Evolutionary conservation across 2,888 invertebrate genomes (phyloP).

Genomic region (Erynnis tages): DNA sequence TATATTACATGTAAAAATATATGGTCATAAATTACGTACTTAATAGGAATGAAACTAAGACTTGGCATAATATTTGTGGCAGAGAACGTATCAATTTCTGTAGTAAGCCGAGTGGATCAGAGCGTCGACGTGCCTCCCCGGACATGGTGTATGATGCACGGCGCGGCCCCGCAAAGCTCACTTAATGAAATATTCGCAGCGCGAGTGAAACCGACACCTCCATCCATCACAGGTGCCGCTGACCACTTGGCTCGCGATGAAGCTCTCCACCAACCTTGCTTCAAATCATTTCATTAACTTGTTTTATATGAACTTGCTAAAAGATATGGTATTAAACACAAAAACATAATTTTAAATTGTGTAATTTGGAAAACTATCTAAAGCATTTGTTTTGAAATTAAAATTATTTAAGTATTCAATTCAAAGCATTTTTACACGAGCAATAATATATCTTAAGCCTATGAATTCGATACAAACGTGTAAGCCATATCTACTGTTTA

Average conservation of each 20-base stretch:
- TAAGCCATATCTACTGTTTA: background rate
- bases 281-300: background rate
- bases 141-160: conserved; percentile 73
- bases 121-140: conserved; percentile 63
- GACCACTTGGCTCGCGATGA: conserved; percentile 41
- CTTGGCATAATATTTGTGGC: conserved; percentile 40
- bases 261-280: background rate
- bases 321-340: background rate
- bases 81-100: conserved; percentile 69
- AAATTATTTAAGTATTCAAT: too few relatives aligned
- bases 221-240: conserved; percentile 69
- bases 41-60: too few relatives aligned
- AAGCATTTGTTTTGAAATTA: too few relatives aligned
- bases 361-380: too few relatives aligned
- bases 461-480: background rate
- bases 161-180: conserved; percentile 62
- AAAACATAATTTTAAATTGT: too few relatives aligned
- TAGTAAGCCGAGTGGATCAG: conserved; percentile 72
- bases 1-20: too few relatives aligned
- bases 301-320: background rate
- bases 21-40: too few relatives aligned
- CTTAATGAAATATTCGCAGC: conserved; percentile 76
- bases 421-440: too few relatives aligned
- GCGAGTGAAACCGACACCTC: conserved; percentile 64
- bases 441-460: too few relatives aligned